Conservation (phyloP, 23 tunicate species). For the Trididemnum miniatum region DNA sequence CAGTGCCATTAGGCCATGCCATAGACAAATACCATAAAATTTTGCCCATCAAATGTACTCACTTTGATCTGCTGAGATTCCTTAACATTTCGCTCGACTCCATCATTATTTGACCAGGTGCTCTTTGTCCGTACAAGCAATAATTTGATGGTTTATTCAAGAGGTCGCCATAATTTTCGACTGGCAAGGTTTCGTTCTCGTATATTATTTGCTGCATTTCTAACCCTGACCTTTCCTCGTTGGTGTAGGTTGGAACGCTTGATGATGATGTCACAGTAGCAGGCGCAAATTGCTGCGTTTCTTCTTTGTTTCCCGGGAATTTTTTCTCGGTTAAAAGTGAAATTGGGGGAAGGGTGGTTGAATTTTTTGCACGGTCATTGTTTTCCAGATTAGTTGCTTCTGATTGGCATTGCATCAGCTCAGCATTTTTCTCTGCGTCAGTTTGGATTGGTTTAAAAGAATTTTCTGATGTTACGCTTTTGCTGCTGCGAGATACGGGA, state of each 20-base stretch:
- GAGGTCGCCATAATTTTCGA: not conserved
- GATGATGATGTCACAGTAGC: not conserved
- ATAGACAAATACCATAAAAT: too few relatives aligned
- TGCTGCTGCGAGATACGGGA: not conserved
- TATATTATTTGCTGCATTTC: not conserved
- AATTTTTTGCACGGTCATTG: not conserved
- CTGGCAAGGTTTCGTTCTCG: not conserved
- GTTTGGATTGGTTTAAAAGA: not conserved
- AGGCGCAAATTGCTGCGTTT: not conserved
- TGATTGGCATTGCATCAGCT: not conserved
- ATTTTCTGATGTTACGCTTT: not conserved
- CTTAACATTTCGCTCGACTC: not conserved
- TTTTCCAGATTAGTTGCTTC: not conserved
- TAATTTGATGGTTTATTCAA: not conserved
- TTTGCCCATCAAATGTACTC: not conserved
- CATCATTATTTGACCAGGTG: not conserved
- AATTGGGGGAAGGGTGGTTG: constrained; percentile 43
- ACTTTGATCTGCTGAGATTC: not conserved
- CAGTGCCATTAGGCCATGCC: too few relatives aligned
- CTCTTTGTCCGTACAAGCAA: constrained; percentile 52
- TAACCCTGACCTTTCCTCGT: not conserved
- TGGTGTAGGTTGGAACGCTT: not conserved
- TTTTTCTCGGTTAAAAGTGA: constrained; percentile 35
- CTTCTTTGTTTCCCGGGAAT: not conserved
- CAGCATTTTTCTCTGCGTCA: not conserved